Evolutionary conservation across 2,113 vertebrate genomes (phyloP).

Genomic region (Isichthys henryi): DNA sequence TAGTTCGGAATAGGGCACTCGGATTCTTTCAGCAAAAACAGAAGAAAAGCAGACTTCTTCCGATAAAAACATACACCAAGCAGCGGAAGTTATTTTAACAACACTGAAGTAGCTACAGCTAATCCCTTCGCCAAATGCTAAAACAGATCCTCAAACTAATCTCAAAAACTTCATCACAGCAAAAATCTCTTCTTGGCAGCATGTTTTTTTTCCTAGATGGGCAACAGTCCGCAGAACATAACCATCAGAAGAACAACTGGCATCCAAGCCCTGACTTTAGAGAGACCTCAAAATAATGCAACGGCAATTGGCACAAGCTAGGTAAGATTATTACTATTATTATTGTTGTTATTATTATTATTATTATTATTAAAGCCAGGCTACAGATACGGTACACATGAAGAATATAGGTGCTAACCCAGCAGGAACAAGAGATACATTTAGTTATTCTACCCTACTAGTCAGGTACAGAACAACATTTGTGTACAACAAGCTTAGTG

Average conservation of each 20-base stretch:
- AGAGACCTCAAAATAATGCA: background rate
- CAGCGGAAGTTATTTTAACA: background rate
- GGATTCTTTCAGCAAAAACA: background rate
- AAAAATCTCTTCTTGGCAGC: background rate
- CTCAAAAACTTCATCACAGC: background rate
- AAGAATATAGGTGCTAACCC: background rate
- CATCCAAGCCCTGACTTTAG: background rate
- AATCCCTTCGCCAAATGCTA: background rate
- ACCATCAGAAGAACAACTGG: background rate
- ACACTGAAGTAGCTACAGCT: background rate
- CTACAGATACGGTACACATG: background rate
- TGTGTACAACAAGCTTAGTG: background rate
- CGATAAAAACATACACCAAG: background rate
- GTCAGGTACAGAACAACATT: background rate
- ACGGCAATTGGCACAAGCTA: background rate
- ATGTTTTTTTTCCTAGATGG: background rate
- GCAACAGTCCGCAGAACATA: background rate
- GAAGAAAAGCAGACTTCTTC: background rate
- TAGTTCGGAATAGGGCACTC: background rate
- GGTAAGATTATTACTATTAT: too few species aligned
- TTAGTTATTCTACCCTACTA: background rate
- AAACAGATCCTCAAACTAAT: background rate
- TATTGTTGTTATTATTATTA: too few species aligned
- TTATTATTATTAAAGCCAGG: background rate
- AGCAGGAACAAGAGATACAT: background rate